Evolutionary conservation across 1,140 invertebrate species (phyloP).

Genomic region (Meloidogyne chitwoodi): DNA sequence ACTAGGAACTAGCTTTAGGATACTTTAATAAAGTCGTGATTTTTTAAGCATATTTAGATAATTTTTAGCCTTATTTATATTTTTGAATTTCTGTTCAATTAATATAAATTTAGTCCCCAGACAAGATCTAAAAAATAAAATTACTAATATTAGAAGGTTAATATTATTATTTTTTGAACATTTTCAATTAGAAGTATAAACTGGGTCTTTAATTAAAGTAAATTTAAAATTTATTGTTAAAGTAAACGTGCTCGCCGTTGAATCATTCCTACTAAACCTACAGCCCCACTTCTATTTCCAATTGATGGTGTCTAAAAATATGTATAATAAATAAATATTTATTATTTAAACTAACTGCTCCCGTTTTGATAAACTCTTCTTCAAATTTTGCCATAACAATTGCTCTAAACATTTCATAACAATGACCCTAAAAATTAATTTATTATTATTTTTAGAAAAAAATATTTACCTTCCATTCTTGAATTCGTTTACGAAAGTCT

Average conservation of each 20-base stretch:
- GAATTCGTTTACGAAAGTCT: conserved; percentile 41
- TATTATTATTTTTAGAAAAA: neutral
- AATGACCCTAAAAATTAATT: conserved; percentile 43
- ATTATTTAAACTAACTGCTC: neutral
- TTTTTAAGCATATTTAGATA: too few relatives aligned
- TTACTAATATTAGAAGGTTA: neutral
- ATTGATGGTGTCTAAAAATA: conserved; percentile 36
- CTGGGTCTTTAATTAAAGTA: neutral
- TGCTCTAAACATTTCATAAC: conserved; percentile 50
- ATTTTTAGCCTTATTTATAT: too few relatives aligned
- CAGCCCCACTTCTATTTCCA: conserved; percentile 27
- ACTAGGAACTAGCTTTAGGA: too few relatives aligned
- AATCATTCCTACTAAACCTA: neutral
- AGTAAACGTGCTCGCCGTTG: conserved; percentile 1
- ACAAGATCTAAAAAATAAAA: too few relatives aligned
- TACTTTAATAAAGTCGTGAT: too few relatives aligned
- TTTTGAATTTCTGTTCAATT: too few relatives aligned
- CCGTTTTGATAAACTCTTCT: conserved; percentile 34
- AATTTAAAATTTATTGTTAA: neutral
- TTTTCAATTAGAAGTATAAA: too few relatives aligned
- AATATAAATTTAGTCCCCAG: too few relatives aligned
- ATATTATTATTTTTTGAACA: too few relatives aligned
- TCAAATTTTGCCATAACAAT: conserved; percentile 45
- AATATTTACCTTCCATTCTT: conserved; percentile 31
- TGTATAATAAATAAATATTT: neutral